Evolutionary conservation across 2,797 vertebrate genomes (phyloP).

Genomic region (Brachyalestes nurse): DNA sequence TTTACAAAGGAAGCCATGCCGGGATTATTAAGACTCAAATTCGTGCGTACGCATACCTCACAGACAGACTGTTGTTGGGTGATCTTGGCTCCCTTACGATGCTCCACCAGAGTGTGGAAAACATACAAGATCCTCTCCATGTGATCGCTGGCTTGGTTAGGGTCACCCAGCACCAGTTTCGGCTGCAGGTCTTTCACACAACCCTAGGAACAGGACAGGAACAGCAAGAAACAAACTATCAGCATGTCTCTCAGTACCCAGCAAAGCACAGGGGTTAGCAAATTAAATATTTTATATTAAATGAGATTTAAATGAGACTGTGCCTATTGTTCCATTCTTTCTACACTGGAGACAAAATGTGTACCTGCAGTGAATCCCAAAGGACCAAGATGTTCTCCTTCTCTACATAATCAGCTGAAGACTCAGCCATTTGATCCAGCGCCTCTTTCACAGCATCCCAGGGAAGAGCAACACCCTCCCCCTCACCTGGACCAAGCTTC

Average conservation of each 20-base stretch:
- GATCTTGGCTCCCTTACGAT: constrained; percentile 86
- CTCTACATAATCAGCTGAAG: constrained; percentile 79
- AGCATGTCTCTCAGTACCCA: neutral
- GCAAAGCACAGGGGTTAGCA: neutral
- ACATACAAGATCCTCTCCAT: constrained; percentile 86
- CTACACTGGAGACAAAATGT: neutral
- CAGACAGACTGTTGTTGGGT: constrained; percentile 83
- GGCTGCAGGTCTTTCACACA: constrained; percentile 74
- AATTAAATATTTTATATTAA: neutral
- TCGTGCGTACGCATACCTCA: constrained; percentile 72
- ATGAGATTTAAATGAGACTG: neutral
- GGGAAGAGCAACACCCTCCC: constrained; percentile 73
- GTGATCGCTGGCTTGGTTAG: constrained; percentile 77
- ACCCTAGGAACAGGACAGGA: constrained; percentile 28
- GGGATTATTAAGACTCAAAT: neutral
- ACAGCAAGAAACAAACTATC: neutral
- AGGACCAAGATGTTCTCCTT: constrained; percentile 86
- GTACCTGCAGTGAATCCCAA: constrained; percentile 89
- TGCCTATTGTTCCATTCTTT: neutral
- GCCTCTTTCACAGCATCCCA: constrained; percentile 86
- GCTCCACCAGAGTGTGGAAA: constrained; percentile 82
- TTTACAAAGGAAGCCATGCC: neutral
- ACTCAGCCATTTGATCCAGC: constrained; percentile 84
- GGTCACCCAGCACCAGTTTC: constrained; percentile 65
- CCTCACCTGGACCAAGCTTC: constrained; percentile 88